Conservation (phyloP, 2,888 invertebrate species). For the Gymnosoma rotundatum region DNA sequence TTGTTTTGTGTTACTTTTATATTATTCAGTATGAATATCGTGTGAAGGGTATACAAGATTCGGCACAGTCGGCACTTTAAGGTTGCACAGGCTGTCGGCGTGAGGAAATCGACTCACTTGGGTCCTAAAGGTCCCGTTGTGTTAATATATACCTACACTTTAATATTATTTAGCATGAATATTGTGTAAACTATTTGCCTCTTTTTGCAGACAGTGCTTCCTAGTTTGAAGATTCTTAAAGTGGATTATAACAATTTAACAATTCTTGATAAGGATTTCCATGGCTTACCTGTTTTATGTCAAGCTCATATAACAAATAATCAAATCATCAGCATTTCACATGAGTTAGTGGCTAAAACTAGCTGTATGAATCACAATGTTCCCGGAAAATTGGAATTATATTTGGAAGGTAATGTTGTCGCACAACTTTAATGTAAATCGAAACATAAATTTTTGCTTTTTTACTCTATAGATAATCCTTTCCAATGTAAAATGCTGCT, state of each 20-base stretch:
- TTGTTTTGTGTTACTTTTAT: too few relatives aligned
- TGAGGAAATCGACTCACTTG: too few relatives aligned
- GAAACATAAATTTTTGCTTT: neutral
- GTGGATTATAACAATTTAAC: constrained; percentile 91
- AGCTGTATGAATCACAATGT: constrained; percentile 91
- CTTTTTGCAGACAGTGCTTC: constrained; percentile 87
- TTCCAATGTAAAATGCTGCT: constrained; percentile 88
- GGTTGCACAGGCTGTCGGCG: too few relatives aligned
- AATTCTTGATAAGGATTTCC: constrained; percentile 90
- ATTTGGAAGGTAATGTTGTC: constrained; percentile 87
- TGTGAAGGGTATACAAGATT: too few relatives aligned
- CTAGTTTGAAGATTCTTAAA: constrained; percentile 88
- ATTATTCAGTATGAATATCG: too few relatives aligned
- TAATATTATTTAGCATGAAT: neutral
- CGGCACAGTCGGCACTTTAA: too few relatives aligned
- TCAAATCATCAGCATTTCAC: constrained; percentile 87
- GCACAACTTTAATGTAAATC: neutral
- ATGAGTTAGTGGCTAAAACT: constrained; percentile 90
- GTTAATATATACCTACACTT: too few relatives aligned
- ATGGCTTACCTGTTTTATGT: constrained; percentile 91
- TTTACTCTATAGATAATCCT: constrained; percentile 87
- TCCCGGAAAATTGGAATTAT: constrained; percentile 86
- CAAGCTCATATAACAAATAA: constrained; percentile 91
- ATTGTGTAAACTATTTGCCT: neutral
- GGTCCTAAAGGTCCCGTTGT: too few relatives aligned